A percentile compares a stretch with the other conserved stretches of the same genome.
phyloP scores from a whole-genome alignment of 2,888 invertebrate species.

The Lordiphosa fenestrarum region DNA sequence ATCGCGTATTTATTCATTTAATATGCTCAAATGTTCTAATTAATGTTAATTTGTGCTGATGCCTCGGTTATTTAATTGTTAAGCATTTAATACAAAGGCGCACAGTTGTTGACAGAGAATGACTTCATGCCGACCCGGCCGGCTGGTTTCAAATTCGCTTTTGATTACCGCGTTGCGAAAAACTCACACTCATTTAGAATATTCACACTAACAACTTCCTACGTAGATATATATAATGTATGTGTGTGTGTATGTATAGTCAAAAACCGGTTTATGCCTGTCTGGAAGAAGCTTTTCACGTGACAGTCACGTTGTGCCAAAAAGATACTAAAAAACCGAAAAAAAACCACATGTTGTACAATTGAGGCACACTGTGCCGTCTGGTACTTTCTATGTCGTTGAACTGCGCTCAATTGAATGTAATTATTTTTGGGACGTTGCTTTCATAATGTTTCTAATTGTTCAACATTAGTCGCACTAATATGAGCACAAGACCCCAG shows the following conservation, averaged over 20 bases:
- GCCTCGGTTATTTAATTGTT: constrained; percentile 31
- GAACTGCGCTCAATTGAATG: constrained; percentile 39
- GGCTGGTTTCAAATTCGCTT: constrained; percentile 30
- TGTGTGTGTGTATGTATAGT: constrained; percentile 3
- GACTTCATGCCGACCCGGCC: constrained; percentile 38
- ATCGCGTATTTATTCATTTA: constrained; percentile 26
- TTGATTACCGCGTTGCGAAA: neutral
- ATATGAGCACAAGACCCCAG: neutral
- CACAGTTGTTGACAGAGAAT: constrained; percentile 35
- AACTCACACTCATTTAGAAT: constrained; percentile 2
- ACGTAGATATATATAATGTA: no score
- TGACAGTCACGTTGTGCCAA: constrained; percentile 51
- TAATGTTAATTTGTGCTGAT: constrained; percentile 55
- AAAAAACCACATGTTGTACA: constrained; percentile 38
- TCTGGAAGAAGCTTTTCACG: constrained; percentile 36
- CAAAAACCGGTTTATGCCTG: constrained; percentile 28
- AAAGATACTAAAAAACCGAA: neutral
- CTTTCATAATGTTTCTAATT: constrained; percentile 10
- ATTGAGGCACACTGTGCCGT: constrained; percentile 31
- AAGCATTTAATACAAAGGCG: constrained; percentile 31
- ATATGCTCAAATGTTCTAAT: constrained; percentile 45
- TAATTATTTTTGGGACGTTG: constrained; percentile 11
- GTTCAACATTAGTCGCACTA: neutral
- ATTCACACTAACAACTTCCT: no score
- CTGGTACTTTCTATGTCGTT: constrained; percentile 45